Conservation (phyloP, 2,113 vertebrate genomes). For the Chitala chitala region DNA sequence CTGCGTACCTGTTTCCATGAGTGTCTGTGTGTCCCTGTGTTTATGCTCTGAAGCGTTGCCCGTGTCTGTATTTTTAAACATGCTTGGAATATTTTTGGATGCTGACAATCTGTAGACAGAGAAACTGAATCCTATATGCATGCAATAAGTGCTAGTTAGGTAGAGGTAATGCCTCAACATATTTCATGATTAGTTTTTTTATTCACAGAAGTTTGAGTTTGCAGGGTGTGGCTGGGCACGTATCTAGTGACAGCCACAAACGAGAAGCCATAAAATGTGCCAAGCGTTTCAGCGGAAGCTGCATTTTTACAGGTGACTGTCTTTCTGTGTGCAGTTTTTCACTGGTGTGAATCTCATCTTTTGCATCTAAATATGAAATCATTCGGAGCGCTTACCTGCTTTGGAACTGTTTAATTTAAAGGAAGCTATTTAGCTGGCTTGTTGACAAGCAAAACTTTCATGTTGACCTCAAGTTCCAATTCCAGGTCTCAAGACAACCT, state of each 20-base stretch:
- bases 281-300: neutral
- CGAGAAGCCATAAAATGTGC: neutral
- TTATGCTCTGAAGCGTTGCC: neutral
- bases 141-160: neutral
- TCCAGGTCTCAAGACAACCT: no score
- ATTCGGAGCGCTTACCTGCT: neutral
- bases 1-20: slow-evolving; percentile 3
- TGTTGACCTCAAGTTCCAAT: no score
- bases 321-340: neutral
- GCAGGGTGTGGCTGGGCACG: no score
- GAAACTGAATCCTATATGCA: neutral
- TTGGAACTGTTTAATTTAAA: neutral
- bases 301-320: neutral
- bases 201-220: neutral
- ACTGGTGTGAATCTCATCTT: neutral
- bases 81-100: neutral
- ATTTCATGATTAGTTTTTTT: slow-evolving; percentile 4
- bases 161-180: neutral
- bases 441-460: no score
- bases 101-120: neutral
- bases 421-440: neutral
- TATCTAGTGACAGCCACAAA: neutral
- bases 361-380: neutral
- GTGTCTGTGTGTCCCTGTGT: neutral
- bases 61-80: neutral